Evolutionary conservation across 2,113 vertebrate genomes (phyloP).

Genomic region (Reinhardtius hippoglossoides): DNA sequence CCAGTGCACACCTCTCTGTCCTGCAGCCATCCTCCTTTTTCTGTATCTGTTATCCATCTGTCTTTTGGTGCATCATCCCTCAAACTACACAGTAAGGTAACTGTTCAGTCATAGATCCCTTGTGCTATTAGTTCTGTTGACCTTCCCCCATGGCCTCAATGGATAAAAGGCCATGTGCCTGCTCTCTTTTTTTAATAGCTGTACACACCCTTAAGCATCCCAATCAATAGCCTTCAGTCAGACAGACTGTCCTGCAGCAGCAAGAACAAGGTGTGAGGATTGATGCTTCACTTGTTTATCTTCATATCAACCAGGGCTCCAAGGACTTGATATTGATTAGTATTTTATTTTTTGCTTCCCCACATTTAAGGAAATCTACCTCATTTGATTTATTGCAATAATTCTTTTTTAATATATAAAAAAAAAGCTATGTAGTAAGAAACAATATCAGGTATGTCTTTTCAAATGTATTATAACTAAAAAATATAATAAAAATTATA

Average conservation of each 20-base stretch:
- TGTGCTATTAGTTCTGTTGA: neutral
- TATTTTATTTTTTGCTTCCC: conserved; percentile 5
- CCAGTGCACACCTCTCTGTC: neutral
- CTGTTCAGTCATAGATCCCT: conserved; percentile 33
- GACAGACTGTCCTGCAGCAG: conserved; percentile 24
- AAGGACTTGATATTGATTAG: neutral
- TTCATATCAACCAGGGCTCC: neutral
- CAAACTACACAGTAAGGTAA: conserved; percentile 2
- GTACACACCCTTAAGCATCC: conserved; percentile 27
- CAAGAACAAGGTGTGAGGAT: conserved; percentile 11
- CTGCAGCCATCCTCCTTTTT: neutral
- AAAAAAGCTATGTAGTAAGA: neutral
- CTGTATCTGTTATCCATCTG: neutral
- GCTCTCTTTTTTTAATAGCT: conserved; percentile 38
- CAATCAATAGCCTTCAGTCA: conserved; percentile 56
- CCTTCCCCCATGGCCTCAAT: conserved; percentile 15
- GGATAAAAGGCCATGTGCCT: conserved; percentile 36
- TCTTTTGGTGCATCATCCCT: conserved; percentile 1
- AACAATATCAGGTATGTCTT: neutral
- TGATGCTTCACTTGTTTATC: conserved; percentile 28
- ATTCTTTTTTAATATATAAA: neutral
- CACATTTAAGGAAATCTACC: neutral
- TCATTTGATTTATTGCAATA: too few relatives aligned
- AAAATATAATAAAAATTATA: neutral
- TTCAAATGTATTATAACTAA: neutral